A percentile compares a stretch with the other conserved stretches of the same genome.
Evolutionary conservation across 2,888 invertebrate genomes (phyloP).

Genomic region (Cryptocheilus praepositus): DNA sequence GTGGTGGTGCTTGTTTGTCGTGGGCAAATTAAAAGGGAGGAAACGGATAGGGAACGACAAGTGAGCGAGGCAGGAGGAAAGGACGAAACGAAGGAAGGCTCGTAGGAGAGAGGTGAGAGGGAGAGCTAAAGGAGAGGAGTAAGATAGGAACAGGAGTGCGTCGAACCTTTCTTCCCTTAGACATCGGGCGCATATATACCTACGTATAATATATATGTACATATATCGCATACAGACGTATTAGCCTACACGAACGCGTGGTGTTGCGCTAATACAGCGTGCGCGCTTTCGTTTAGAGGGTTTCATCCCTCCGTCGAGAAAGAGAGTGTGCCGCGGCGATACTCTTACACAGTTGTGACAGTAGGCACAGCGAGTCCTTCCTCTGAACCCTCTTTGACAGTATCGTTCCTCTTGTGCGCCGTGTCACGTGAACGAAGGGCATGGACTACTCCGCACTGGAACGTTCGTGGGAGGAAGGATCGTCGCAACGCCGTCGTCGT

Average conservation of each 20-base stretch:
- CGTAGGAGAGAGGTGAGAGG: neutral
- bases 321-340: no score
- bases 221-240: slow-evolving; percentile 20
- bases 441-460: no score
- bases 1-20: slow-evolving; percentile 21
- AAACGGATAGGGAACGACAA: slow-evolving; percentile 12
- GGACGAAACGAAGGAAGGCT: neutral
- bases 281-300: slow-evolving; percentile 56
- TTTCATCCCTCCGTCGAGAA: slow-evolving; percentile 46
- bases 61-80: slow-evolving; percentile 8
- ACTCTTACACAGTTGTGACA: no score
- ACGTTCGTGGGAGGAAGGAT: no score
- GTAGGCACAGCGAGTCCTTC: no score
- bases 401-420: no score
- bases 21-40: neutral
- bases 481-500: no score
- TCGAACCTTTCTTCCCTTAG: neutral
- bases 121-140: neutral
- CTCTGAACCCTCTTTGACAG: no score
- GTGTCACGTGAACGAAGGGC: no score
- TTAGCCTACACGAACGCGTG: slow-evolving; percentile 34
- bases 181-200: slow-evolving; percentile 10
- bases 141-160: slow-evolving; percentile 9
- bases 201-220: neutral
- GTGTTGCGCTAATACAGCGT: slow-evolving; percentile 51